phyloP scores from a whole-genome alignment of 1,140 invertebrate species.

The Stegodyphus mimosarum region DNA sequence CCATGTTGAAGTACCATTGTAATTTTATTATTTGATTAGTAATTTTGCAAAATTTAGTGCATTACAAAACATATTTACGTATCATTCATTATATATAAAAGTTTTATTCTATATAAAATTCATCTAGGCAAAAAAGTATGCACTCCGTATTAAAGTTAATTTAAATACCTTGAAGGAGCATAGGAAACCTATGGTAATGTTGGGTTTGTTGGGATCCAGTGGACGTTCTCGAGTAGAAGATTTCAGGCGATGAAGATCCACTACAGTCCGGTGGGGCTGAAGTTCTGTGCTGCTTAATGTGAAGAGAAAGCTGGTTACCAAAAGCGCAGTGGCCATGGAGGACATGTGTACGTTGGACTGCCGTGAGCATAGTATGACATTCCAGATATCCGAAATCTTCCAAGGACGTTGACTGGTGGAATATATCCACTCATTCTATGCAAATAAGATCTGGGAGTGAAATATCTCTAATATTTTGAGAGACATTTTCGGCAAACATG shows the following conservation, averaged over 20 bases:
- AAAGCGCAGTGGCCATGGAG: slow-evolving; percentile 8
- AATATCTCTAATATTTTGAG: too few relatives aligned
- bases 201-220: slow-evolving; percentile 66
- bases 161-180: slow-evolving; percentile 21
- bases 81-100: neutral
- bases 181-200: slow-evolving; percentile 63
- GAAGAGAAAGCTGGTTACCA: slow-evolving; percentile 8
- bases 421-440: too few relatives aligned
- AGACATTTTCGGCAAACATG: too few relatives aligned
- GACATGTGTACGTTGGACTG: neutral
- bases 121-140: neutral
- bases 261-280: slow-evolving; percentile 16
- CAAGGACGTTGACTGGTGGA: too few relatives aligned
- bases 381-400: too few relatives aligned
- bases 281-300: neutral
- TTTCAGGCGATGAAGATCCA: slow-evolving; percentile 3
- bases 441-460: too few relatives aligned
- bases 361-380: neutral
- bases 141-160: neutral
- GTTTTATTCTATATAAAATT: neutral
- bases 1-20: neutral
- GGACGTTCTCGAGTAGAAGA: neutral
- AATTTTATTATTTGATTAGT: neutral
- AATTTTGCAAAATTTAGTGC: neutral
- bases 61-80: neutral